phyloP scores from a whole-genome alignment of 2,888 invertebrate species.

The Drosophila diplacantha region DNA sequence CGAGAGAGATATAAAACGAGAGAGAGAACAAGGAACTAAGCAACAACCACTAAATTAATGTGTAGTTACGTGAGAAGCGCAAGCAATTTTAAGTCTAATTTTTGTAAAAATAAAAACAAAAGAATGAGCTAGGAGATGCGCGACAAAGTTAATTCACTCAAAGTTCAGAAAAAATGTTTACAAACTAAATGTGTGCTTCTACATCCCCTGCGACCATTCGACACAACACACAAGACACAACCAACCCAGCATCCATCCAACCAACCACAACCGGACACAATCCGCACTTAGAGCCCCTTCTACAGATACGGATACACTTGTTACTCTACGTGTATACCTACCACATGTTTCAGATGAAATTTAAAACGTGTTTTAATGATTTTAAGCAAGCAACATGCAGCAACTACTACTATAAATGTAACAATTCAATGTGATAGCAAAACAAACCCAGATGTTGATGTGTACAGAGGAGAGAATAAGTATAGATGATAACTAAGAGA shows the following conservation, averaged over 20 bases:
- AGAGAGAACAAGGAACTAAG: slow-evolving; percentile 66
- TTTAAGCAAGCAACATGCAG: slow-evolving; percentile 65
- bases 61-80: slow-evolving; percentile 55
- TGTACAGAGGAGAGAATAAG: slow-evolving; percentile 64
- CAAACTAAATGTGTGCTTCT: slow-evolving; percentile 45
- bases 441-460: slow-evolving; percentile 73
- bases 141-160: slow-evolving; percentile 43
- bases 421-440: slow-evolving; percentile 77
- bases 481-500: slow-evolving; percentile 58
- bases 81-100: slow-evolving; percentile 62
- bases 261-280: slow-evolving; percentile 22
- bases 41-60: slow-evolving; percentile 64
- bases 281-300: slow-evolving; percentile 29
- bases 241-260: slow-evolving; percentile 17
- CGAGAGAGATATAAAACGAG: slow-evolving; percentile 23
- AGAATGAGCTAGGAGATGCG: slow-evolving; percentile 13
- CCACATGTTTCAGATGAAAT: slow-evolving; percentile 69
- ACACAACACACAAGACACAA: slow-evolving; percentile 36
- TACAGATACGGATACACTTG: slow-evolving; percentile 36
- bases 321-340: slow-evolving; percentile 35
- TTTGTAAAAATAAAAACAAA: slow-evolving; percentile 48
- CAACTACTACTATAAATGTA: slow-evolving; percentile 76
- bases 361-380: slow-evolving; percentile 69
- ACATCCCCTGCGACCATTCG: slow-evolving; percentile 33
- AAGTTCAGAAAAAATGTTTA: slow-evolving; percentile 53